Evolutionary conservation across 1,140 invertebrate genomes (phyloP).

Genomic region (Aphelenchoides fujianensis): DNA sequence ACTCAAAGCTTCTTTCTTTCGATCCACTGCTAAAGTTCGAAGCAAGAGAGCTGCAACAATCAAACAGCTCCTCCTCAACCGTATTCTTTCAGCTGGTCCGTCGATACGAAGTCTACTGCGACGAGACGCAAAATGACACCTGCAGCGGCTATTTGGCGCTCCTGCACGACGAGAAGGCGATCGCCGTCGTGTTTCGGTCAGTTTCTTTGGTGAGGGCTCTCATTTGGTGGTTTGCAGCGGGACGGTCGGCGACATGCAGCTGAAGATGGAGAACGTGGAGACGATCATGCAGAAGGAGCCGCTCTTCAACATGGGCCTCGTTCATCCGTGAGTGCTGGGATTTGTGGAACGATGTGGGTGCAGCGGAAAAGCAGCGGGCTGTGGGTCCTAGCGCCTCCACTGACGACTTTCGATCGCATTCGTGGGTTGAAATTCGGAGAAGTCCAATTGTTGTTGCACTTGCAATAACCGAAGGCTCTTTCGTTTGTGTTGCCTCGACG

Average conservation of each 20-base stretch:
- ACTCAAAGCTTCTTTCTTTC: too few species aligned
- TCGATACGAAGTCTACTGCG: conserved; percentile 4
- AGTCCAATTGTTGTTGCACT: neutral
- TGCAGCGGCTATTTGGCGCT: conserved; percentile 7
- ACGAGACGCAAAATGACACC: conserved; percentile 3
- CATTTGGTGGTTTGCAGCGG: neutral
- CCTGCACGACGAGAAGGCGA: neutral
- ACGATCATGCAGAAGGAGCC: neutral
- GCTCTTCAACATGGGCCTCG: neutral
- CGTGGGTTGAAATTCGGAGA: too few species aligned
- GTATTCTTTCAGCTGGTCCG: neutral
- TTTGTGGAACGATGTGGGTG: too few species aligned
- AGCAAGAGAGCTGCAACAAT: too few species aligned
- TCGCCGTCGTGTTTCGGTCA: conserved; percentile 14
- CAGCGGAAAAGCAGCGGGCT: too few species aligned
- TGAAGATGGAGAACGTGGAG: neutral
- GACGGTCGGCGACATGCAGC: conserved; percentile 1
- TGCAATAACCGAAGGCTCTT: too few species aligned
- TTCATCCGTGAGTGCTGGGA: neutral
- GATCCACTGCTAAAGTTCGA: too few species aligned
- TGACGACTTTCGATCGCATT: too few species aligned
- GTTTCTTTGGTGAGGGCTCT: neutral
- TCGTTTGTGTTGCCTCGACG: too few species aligned
- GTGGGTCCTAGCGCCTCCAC: too few species aligned
- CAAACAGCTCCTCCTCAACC: too few species aligned